These are phyloP conservation scores for Hippocampus mohnikei DNA, from an alignment of 2,113 vertebrate genomes.

Conservation along the genomic window DNA sequence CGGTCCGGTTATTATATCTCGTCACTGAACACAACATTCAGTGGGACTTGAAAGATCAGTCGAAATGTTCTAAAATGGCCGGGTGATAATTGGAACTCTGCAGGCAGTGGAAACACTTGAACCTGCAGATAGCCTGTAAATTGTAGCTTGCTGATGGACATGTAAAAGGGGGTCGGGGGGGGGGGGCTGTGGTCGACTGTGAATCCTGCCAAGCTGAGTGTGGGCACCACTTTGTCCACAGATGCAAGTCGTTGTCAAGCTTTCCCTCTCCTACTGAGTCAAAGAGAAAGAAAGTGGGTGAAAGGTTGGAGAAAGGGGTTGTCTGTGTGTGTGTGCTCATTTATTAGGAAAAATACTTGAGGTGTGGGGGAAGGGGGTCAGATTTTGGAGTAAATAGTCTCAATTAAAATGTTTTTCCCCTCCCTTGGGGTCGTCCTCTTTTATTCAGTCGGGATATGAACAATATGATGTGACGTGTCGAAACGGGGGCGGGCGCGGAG, in stretches of 20 bases:
- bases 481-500: constrained; percentile 14
- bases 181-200: constrained; percentile 12
- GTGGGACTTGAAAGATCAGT: too few species aligned
- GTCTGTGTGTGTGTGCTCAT: constrained; percentile 24
- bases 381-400: constrained; percentile 4
- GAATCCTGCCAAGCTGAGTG: constrained; percentile 16
- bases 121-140: background rate
- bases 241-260: background rate
- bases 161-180: constrained; percentile 22
- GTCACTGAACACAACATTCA: background rate
- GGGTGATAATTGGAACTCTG: too few species aligned
- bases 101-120: background rate
- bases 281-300: constrained; percentile 66
- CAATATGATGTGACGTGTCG: constrained; percentile 28
- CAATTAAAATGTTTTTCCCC: constrained; percentile 12
- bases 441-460: constrained; percentile 32
- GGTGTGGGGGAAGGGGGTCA: constrained; percentile 5
- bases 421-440: background rate
- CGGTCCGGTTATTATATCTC: too few species aligned
- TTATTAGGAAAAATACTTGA: constrained; percentile 31
- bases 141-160: constrained; percentile 16
- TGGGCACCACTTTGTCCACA: constrained; percentile 21
- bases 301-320: constrained; percentile 60
- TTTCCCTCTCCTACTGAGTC: constrained; percentile 36
- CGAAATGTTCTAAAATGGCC: background rate